phyloP scores from a whole-genome alignment of 2,888 invertebrate species.

The Conus canariensis region DNA sequence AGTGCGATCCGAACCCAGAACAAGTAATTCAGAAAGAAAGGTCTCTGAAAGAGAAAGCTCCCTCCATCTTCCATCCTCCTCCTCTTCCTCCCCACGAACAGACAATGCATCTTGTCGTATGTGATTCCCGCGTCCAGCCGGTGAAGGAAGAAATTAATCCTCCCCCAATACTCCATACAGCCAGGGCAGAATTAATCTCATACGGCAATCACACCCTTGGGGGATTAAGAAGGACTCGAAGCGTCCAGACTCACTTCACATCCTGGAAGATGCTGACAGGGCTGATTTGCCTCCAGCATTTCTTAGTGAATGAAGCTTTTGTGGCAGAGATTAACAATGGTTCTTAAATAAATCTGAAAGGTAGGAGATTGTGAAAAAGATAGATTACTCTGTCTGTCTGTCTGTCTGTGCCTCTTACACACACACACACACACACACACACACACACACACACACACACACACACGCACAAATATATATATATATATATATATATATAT shows the following conservation, averaged over 20 bases:
- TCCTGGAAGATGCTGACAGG: not conserved
- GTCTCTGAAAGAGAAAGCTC: too few species aligned
- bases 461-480: too few species aligned
- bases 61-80: too few species aligned
- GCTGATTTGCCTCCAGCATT: not conserved
- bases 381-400: too few species aligned
- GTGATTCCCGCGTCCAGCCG: not conserved
- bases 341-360: not conserved
- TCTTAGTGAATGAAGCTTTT: not conserved
- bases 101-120: not conserved
- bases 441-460: too few species aligned
- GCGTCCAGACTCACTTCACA: not conserved
- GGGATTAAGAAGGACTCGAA: not conserved
- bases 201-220: not conserved
- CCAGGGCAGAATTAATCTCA: not conserved
- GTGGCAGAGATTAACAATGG: not conserved
- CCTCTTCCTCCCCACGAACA: too few species aligned
- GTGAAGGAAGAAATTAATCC: not conserved
- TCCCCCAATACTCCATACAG: not conserved
- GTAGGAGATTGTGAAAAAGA: not conserved
- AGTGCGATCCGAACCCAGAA: too few species aligned
- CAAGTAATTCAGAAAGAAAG: too few species aligned
- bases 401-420: too few species aligned
- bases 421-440: too few species aligned
- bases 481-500: too few species aligned